Percentiles rank a stretch among this genome's conserved stretches.
These are phyloP conservation scores for Caretta caretta DNA, from an alignment of 2,113 vertebrate species.

Conservation along the genomic window DNA sequence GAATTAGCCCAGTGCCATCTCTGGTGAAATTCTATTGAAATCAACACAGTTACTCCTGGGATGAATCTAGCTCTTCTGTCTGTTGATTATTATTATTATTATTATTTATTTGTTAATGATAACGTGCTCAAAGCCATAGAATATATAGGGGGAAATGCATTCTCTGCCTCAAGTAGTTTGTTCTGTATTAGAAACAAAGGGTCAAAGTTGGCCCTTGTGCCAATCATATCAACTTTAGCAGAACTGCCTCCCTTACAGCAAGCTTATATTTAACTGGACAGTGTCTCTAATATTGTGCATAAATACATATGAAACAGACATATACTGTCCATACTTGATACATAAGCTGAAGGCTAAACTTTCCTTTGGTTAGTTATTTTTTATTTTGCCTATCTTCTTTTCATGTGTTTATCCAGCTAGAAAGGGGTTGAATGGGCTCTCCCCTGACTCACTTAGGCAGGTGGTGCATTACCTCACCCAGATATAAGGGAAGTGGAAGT, in stretches of 20 bases:
- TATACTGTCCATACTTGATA: background rate
- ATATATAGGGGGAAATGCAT: background rate
- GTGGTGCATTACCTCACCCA: background rate
- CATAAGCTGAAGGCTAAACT: background rate
- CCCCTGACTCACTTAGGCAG: background rate
- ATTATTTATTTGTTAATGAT: background rate
- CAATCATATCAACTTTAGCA: background rate
- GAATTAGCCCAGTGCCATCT: background rate
- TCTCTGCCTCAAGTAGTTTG: background rate
- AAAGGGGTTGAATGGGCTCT: background rate
- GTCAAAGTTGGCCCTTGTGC: background rate
- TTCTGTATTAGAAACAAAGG: background rate
- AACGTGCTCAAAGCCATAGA: background rate
- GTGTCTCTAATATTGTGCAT: background rate
- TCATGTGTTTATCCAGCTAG: background rate
- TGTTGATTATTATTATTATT: background rate
- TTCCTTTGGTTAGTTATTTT: background rate
- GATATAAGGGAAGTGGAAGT: background rate
- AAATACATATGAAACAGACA: slow-evolving; percentile 4
- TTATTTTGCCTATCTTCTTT: background rate
- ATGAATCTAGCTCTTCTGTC: background rate
- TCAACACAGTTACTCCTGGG: background rate
- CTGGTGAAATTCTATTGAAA: background rate
- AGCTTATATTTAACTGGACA: background rate
- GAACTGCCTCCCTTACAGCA: background rate